phyloP scores from a whole-genome alignment of 2,113 vertebrate species.

The Sphyrna mokarran region DNA sequence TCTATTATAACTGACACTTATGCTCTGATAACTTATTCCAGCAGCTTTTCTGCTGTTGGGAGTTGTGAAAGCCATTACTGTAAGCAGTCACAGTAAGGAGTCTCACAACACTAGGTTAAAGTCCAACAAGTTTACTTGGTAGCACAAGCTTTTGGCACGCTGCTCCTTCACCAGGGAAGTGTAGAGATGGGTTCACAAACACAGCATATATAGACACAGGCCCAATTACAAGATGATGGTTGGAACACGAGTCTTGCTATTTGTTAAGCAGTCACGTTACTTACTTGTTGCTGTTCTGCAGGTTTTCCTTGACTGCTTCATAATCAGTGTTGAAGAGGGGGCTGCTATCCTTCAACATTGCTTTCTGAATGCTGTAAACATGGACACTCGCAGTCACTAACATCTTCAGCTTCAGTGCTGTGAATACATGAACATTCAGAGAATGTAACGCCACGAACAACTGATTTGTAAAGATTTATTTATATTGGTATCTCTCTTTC shows the following conservation, averaged over 20 bases:
- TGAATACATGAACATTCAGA: conserved; percentile 40
- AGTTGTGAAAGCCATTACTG: neutral
- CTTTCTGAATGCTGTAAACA: conserved; percentile 91
- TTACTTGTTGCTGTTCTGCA: conserved; percentile 83
- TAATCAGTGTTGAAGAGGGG: conserved; percentile 90
- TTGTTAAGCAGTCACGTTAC: conserved; percentile 39
- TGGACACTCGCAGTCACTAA: conserved; percentile 71
- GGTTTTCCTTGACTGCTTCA: conserved; percentile 81
- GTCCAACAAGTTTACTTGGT: no score
- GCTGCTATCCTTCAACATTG: conserved; percentile 80
- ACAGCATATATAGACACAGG: no score
- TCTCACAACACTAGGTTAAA: no score
- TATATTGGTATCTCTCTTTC: no score
- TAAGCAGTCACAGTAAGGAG: neutral
- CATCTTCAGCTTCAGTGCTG: conserved; percentile 81
- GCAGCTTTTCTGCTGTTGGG: neutral
- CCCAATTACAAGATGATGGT: no score
- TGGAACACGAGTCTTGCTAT: no score
- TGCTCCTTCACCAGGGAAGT: no score
- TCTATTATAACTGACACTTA: neutral
- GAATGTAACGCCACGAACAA: neutral
- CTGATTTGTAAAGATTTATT: neutral
- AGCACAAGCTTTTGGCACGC: no score
- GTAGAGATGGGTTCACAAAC: no score
- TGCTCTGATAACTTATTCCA: neutral